Evolutionary conservation across 2,797 vertebrate species (phyloP).

Genomic region (Enteromius fasciolatus): DNA sequence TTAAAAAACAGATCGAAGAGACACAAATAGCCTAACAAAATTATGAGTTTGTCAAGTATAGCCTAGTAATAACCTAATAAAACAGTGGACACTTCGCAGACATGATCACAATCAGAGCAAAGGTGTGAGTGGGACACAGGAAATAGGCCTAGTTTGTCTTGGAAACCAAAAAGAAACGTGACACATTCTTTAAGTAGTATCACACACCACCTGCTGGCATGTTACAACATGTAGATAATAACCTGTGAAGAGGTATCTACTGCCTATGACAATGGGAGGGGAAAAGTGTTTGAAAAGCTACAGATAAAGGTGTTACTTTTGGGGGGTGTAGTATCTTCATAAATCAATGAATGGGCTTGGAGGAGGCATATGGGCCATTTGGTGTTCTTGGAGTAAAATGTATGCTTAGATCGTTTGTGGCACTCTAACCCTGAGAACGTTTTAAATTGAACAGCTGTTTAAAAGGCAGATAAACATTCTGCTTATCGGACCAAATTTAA

Average conservation of each 20-base stretch:
- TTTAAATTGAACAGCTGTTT: slow-evolving; percentile 18
- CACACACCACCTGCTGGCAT: slow-evolving; percentile 1
- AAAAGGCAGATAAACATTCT: background rate
- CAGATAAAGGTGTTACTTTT: slow-evolving; percentile 1
- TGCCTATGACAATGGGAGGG: slow-evolving; percentile 15
- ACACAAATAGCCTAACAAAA: background rate
- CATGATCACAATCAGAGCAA: background rate
- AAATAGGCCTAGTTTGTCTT: slow-evolving; percentile 6
- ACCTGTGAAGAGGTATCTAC: slow-evolving; percentile 30
- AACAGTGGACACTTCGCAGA: background rate
- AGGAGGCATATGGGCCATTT: slow-evolving; percentile 21
- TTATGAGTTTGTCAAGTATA: background rate
- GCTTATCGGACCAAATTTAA: background rate
- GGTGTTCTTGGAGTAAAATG: slow-evolving; percentile 9
- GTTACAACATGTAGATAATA: slow-evolving; percentile 41
- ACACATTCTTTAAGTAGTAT: background rate
- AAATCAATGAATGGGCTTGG: slow-evolving; percentile 11
- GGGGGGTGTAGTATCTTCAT: slow-evolving; percentile 17
- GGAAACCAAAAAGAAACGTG: background rate
- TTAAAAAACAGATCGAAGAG: background rate
- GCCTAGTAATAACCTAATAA: background rate
- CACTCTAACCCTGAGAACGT: background rate
- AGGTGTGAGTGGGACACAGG: background rate
- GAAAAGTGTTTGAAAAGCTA: slow-evolving; percentile 12
- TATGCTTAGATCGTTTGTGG: background rate